Percentiles rank a stretch among this genome's conserved stretches.
Evolutionary conservation across 23 tunicate species (phyloP).

Genomic region (Corella eumyota): DNA sequence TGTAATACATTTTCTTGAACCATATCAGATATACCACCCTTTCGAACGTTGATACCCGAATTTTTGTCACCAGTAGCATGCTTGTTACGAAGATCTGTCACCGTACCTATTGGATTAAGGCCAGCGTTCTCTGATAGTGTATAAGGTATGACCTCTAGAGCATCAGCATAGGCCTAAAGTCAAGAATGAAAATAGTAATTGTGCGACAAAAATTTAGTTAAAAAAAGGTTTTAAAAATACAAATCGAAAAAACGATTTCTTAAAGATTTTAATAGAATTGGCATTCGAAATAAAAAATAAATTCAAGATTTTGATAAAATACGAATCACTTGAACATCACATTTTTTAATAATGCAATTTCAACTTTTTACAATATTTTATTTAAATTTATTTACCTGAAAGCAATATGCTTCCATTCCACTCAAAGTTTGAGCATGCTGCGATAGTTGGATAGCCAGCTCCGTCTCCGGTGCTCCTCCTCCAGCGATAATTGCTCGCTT

Average conservation of each 20-base stretch:
- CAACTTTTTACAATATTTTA: no score
- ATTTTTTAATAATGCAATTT: no score
- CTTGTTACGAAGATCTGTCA: conserved; percentile 86
- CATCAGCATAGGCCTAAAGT: conserved; percentile 92
- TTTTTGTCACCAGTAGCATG: conserved; percentile 78
- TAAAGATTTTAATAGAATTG: no score
- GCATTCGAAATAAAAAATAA: no score
- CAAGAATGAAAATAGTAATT: no score
- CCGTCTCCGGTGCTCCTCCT: conserved; percentile 96
- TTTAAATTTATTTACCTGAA: conserved; percentile 67
- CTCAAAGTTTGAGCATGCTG: conserved; percentile 73
- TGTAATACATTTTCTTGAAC: conserved; percentile 89
- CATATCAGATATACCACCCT: conserved; percentile 96
- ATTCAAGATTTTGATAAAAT: no score
- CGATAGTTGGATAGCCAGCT: conserved; percentile 73
- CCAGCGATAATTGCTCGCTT: conserved; percentile 94
- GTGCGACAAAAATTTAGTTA: background rate
- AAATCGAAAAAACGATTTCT: background rate
- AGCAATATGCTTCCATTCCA: conserved; percentile 99
- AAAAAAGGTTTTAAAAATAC: background rate
- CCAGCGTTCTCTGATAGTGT: conserved; percentile 97
- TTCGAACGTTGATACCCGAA: conserved; percentile 72
- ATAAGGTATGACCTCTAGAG: conserved; percentile 89
- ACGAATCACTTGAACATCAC: no score
- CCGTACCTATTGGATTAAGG: conserved; percentile 83